Conservation (phyloP, 2,888 invertebrate genomes). For the Schizaphis graminum region DNA sequence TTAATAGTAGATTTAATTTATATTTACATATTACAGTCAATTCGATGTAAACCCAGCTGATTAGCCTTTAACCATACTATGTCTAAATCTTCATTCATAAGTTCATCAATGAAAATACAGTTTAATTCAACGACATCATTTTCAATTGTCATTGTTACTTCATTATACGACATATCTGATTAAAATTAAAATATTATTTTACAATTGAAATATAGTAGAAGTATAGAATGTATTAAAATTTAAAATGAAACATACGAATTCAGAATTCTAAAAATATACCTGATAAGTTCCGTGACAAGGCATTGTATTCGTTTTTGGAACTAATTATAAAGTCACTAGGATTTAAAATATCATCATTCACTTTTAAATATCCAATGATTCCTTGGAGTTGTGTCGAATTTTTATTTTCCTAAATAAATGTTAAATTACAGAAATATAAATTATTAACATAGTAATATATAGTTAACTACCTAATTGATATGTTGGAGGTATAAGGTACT, state of each 20-base stretch:
- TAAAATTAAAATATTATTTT: not conserved
- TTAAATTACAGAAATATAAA: not conserved
- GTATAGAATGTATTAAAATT: not conserved
- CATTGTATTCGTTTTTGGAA: not conserved
- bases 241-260: not conserved
- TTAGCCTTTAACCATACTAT: slow-evolving; percentile 38
- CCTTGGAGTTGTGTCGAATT: slow-evolving; percentile 35
- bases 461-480: too few relatives aligned
- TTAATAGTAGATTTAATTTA: not conserved
- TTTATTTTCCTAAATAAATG: slow-evolving; percentile 23
- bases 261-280: not conserved
- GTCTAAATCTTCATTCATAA: slow-evolving; percentile 8
- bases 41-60: not conserved
- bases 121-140: slow-evolving; percentile 49
- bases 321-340: slow-evolving; percentile 46
- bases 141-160: slow-evolving; percentile 27
- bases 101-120: slow-evolving; percentile 26
- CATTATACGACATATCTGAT: slow-evolving; percentile 27
- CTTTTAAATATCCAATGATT: slow-evolving; percentile 53
- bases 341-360: slow-evolving; percentile 57
- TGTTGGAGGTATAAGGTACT: too few relatives aligned
- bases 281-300: slow-evolving; percentile 9
- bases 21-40: slow-evolving; percentile 33
- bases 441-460: too few relatives aligned
- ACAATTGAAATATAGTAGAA: not conserved